Base-by-base conservation (phyloP, 2,888 invertebrate genomes). In the Eupithecia tripunctaria region DNA sequence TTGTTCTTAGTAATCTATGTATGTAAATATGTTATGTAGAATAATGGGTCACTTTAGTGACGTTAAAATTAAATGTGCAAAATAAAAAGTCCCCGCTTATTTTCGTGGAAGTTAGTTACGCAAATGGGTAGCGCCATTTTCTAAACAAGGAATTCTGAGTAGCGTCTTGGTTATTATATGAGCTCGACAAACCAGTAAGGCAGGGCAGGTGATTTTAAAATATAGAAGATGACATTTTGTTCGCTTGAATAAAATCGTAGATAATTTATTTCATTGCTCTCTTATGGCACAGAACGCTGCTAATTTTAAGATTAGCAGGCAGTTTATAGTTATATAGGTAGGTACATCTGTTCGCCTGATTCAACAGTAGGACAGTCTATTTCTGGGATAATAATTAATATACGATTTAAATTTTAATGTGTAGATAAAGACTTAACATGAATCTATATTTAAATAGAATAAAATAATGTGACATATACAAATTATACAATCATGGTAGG, bases 11-110 rank as follows among this genome's bases (percentile, higher is more conserved):
- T 63, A 36, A n/a, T 36, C 2, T 0, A n/a, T 4, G n/a, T 36
- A 12, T 36, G 36, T n/a, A 21, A 63, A 63, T 32, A 1, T 63
- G 62, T 63, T 63, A 63, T 21, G 7, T 36, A 32, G 62, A 36
- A 12, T 12, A 63, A 36, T 63, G 62, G 62, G 62, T 32, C 62
- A 63, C 12, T 63, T 63, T 21, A 18, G 62, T 63, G 62, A 62
- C 62, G 62, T 62, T n/a, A 62, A 18, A 21, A 32, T 6, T 36
- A 36, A 38, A 38, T 56, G 5, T 32, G 18, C 27, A 62, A 32
- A 62, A 60, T 29, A 62, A 18, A 63, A 60, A 63, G 36, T 63
- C 1, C 32, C 32, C 12, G 12, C n/a, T 10, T 36, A 25, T 25
- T 56, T 56, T 25, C 56, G 56, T 32, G 32, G 62, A 63, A 63